Base-by-base conservation (phyloP, 2,888 invertebrate species). In the Oscheius sp. region DNA sequence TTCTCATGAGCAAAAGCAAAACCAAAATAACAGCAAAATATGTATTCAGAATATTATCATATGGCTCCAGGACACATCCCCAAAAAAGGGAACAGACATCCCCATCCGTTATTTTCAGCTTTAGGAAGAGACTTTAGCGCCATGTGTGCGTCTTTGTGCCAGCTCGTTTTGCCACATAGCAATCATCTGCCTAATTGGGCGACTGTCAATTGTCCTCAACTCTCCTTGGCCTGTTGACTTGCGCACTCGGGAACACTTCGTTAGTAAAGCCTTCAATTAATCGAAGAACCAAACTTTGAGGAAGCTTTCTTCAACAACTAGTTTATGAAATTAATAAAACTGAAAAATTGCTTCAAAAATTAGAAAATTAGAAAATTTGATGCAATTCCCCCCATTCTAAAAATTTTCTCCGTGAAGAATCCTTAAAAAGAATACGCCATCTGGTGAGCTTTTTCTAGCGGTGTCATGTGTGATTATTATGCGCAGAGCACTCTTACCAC, bases 401-500 rank as follows among this genome's bases (percentile, higher is more conserved):
- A n/a, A n/a, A n/a, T n/a, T n/a, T n/a, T n/a, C n/a, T n/a, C n/a
- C n/a, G n/a, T n/a, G n/a, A n/a, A n/a, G n/a, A n/a, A n/a, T n/a
- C n/a, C n/a, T n/a, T 20, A 20, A 20, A 48, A 48, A 48, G 8
- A 34, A 34, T 15, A 25, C 25, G 34, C 55, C 55, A 55, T 33
- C 55, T 55, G 55, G 55, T 46, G 3, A 29, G 48, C 61, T 45
- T 25, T 50, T 50, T 48, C n/a, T n/a, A n/a, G n/a, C 29, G 33
- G 50, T 64, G 61, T 61, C 61, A 61, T 61, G 48, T 50, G 64
- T 64, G 64, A 45, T 64, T 64, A 64, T 64, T 64, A 64, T 64
- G 48, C 64, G 50, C 45, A 31, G 46, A 48, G 50, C 50, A 50
- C 64, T 46, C 64, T 64, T 64, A 48, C 45, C 23, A 20, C 45